These are phyloP conservation scores for Falco cherrug DNA, from an alignment of 2,797 vertebrate genomes.

Conservation along the genomic window DNA sequence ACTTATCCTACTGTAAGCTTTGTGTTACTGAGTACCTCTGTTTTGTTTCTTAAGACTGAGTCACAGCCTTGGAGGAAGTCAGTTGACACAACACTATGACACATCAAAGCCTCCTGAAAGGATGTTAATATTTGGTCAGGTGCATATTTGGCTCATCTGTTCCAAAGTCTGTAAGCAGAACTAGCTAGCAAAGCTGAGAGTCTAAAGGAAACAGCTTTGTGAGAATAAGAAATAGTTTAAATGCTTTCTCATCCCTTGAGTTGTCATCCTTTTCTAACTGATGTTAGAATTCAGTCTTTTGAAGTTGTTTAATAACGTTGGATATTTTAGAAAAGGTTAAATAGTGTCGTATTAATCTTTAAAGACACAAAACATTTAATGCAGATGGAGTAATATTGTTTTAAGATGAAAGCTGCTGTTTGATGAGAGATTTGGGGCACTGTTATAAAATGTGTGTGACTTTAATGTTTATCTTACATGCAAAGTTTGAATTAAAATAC, in stretches of 20 bases:
- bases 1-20: background rate
- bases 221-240: slow-evolving; percentile 46
- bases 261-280: slow-evolving; percentile 48
- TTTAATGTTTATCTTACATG: slow-evolving; percentile 40
- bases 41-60: slow-evolving; percentile 22
- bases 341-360: slow-evolving; percentile 40
- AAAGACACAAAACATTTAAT: slow-evolving; percentile 38
- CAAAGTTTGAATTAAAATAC: slow-evolving; percentile 47
- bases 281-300: slow-evolving; percentile 25
- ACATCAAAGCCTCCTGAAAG: slow-evolving; percentile 53
- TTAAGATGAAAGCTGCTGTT: slow-evolving; percentile 57
- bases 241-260: slow-evolving; percentile 37
- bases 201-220: slow-evolving; percentile 58
- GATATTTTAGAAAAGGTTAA: slow-evolving; percentile 64
- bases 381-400: slow-evolving; percentile 44
- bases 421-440: slow-evolving; percentile 40
- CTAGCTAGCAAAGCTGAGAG: background rate
- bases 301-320: slow-evolving; percentile 42
- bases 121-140: slow-evolving; percentile 76
- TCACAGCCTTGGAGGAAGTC: background rate
- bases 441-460: background rate
- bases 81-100: background rate
- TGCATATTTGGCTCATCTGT: slow-evolving; percentile 58
- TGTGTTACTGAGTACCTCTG: background rate
- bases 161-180: slow-evolving; percentile 18